phyloP scores from a whole-genome alignment of 2,113 vertebrate genomes.

The Cettia cetti region DNA sequence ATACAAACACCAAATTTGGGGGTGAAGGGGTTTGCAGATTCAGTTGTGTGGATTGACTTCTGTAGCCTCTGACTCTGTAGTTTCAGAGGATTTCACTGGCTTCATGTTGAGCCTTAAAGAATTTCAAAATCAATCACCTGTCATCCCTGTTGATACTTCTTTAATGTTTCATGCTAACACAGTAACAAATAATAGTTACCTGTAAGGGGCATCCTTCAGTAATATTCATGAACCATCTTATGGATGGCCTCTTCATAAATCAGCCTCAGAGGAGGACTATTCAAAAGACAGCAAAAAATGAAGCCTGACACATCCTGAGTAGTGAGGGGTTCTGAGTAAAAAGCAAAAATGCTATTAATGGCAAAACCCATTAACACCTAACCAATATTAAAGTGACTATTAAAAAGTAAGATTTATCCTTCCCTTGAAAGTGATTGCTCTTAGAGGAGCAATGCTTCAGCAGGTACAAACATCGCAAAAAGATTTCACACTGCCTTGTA shows the following conservation, averaged over 20 bases:
- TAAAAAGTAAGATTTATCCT: neutral
- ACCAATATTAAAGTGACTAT: neutral
- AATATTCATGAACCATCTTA: neutral
- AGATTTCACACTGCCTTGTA: neutral
- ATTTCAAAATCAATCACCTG: neutral
- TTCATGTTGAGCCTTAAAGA: neutral
- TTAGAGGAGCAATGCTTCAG: neutral
- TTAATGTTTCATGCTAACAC: neutral
- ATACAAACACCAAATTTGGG: neutral
- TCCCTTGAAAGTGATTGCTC: neutral
- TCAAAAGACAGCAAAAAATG: neutral
- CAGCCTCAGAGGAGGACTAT: neutral
- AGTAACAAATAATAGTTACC: neutral
- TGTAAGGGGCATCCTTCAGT: neutral
- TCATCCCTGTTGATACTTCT: neutral
- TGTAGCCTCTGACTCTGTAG: neutral
- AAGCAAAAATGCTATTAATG: neutral
- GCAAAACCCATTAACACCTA: neutral
- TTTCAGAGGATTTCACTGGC: neutral
- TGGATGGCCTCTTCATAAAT: neutral
- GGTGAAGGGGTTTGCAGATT: neutral
- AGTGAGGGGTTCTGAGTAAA: neutral
- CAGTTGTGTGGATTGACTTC: neutral
- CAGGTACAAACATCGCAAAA: neutral
- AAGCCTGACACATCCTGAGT: neutral